A percentile compares a stretch with the other conserved stretches of the same genome.
Evolutionary conservation across 2,888 invertebrate genomes (phyloP).

Genomic region (Drosophila putrida): DNA sequence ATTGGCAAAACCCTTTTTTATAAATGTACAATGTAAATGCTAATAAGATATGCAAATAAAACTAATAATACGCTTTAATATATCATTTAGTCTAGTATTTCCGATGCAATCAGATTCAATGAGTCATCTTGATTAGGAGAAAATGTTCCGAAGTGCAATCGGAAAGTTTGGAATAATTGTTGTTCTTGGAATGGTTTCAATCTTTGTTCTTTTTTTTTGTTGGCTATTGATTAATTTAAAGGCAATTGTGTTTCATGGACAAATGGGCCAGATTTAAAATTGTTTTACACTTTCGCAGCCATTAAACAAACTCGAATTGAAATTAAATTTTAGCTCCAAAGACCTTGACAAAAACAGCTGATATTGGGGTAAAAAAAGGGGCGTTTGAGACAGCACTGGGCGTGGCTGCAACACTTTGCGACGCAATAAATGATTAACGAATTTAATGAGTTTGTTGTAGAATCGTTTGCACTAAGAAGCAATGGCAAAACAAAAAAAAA

Average conservation of each 20-base stretch:
- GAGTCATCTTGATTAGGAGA: conserved; percentile 25
- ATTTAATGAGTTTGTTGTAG: conserved; percentile 79
- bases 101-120: conserved; percentile 39
- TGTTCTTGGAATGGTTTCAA: neutral
- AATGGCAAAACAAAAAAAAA: conserved; percentile 41
- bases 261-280: conserved; percentile 32
- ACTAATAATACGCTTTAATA: neutral
- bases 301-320: conserved; percentile 40
- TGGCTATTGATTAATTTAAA: conserved; percentile 14
- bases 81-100: conserved; percentile 49
- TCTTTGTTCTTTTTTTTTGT: conserved; percentile 2
- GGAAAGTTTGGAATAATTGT: conserved; percentile 21
- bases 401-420: conserved; percentile 66
- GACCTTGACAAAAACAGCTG: conserved; percentile 67
- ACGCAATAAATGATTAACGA: conserved; percentile 74
- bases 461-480: conserved; percentile 64
- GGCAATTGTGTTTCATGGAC: conserved; percentile 62
- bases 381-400: conserved; percentile 36
- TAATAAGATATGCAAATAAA: conserved; percentile 11
- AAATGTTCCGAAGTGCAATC: conserved; percentile 13
- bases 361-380: conserved; percentile 33
- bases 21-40: too few species aligned
- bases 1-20: neutral
- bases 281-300: conserved; percentile 48
- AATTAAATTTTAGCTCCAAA: conserved; percentile 41